These are phyloP conservation scores for Acanthiza pusilla DNA, from an alignment of 2,797 vertebrate genomes.

Conservation along the genomic window DNA sequence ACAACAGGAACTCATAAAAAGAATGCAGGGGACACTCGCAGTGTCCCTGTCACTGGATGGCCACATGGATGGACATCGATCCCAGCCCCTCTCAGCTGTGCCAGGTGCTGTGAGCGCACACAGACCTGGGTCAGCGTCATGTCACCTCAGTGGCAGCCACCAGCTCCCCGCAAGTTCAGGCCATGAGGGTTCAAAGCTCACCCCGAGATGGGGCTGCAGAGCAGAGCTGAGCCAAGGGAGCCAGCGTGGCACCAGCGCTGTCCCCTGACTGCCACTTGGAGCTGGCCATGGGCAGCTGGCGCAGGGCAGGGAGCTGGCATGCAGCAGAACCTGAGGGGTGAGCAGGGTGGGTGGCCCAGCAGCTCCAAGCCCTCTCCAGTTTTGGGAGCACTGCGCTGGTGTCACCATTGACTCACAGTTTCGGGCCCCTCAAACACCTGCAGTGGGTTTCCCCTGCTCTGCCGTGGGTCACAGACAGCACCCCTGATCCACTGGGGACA, in stretches of 20 bases:
- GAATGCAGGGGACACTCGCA: accelerated
- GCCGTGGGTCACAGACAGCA: not conserved
- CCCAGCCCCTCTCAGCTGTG: not conserved
- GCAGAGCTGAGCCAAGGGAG: accelerated
- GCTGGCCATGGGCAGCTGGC: not conserved
- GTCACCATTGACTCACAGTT: not conserved
- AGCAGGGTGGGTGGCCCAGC: not conserved
- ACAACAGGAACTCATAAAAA: accelerated
- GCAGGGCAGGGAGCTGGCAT: not conserved
- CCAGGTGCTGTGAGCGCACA: accelerated
- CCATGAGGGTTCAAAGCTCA: not conserved
- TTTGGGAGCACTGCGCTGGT: accelerated
- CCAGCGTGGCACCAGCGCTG: not conserved
- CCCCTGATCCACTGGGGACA: not conserved
- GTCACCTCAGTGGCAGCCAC: not conserved
- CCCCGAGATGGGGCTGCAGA: too few relatives aligned
- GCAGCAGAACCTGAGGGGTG: not conserved
- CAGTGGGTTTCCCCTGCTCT: accelerated
- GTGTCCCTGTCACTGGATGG: accelerated
- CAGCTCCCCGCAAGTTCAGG: not conserved
- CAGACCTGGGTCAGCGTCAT: accelerated
- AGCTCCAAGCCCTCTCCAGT: not conserved
- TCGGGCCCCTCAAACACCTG: not conserved
- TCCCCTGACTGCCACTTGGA: not conserved
- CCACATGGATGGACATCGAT: accelerated